Evolutionary conservation across 2,113 vertebrate species (phyloP).

Genomic region (Melanotaenia duboulayi): DNA sequence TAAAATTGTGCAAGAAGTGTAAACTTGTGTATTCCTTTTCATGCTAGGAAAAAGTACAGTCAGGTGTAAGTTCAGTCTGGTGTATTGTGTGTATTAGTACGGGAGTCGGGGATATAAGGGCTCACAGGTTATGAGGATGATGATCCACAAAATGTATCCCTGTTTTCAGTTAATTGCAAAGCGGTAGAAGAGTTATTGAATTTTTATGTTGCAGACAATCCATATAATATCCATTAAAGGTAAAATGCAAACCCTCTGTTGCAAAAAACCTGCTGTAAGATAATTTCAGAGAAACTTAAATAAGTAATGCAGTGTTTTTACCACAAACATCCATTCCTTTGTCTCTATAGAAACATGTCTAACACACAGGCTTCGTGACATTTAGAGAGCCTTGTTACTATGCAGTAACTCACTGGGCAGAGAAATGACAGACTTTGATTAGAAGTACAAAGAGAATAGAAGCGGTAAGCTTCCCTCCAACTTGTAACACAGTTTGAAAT

Average conservation of each 20-base stretch:
- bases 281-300: not conserved
- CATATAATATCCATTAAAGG: not conserved
- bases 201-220: not conserved
- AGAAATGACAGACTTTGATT: slow-evolving; percentile 18
- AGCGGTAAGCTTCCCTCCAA: not conserved
- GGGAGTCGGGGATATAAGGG: not conserved
- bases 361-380: slow-evolving; percentile 31
- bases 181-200: not conserved
- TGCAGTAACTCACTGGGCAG: slow-evolving; percentile 15
- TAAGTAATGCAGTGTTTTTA: not conserved
- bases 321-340: not conserved
- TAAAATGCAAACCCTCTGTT: slow-evolving; percentile 9
- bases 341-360: not conserved
- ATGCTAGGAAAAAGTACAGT: not conserved
- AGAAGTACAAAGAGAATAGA: slow-evolving; percentile 11
- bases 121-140: slow-evolving; percentile 6
- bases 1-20: not conserved
- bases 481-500: slow-evolving; percentile 18
- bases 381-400: slow-evolving; percentile 37
- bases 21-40: not conserved
- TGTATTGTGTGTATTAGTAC: not conserved
- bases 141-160: not conserved
- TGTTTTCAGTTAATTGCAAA: slow-evolving; percentile 1
- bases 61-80: no score
- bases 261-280: not conserved